These are phyloP conservation scores for Tenebrio molitor DNA, from an alignment of 1,140 invertebrate genomes.

Conservation along the genomic window DNA sequence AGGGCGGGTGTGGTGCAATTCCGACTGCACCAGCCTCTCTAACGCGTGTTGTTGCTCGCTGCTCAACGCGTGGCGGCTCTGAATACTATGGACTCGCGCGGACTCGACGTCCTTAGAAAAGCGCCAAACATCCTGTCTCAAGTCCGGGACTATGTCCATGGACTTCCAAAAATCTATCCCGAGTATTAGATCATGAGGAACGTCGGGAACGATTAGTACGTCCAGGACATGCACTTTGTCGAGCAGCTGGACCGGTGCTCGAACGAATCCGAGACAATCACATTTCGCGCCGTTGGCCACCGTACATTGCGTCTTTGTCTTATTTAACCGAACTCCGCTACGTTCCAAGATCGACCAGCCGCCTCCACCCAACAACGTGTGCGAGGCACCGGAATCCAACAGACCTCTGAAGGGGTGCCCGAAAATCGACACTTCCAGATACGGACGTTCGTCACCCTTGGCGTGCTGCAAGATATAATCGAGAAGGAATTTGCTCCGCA, in stretches of 20 bases:
- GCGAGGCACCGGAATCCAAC: not conserved
- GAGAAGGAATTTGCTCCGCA: too few species aligned
- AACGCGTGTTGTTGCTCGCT: slow-evolving; percentile 7
- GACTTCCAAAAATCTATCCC: too few species aligned
- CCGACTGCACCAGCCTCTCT: slow-evolving; percentile 43
- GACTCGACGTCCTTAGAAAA: too few species aligned
- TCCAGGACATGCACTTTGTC: slow-evolving; percentile 27
- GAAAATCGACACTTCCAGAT: not conserved
- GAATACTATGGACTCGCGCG: slow-evolving; percentile 6
- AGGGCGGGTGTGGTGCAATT: too few species aligned
- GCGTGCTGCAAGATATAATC: too few species aligned
- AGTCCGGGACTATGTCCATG: slow-evolving; percentile 52
- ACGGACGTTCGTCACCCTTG: slow-evolving; percentile 14
- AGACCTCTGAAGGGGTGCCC: not conserved
- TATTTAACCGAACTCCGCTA: not conserved
- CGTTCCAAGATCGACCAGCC: not conserved
- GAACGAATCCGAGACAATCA: slow-evolving; percentile 33
- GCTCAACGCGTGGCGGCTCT: not conserved
- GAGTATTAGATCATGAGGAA: too few species aligned
- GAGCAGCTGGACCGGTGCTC: slow-evolving; percentile 43
- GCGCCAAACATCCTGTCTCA: too few species aligned
- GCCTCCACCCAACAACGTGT: not conserved
- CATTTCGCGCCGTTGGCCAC: slow-evolving; percentile 50
- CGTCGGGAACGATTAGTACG: too few species aligned
- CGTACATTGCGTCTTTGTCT: not conserved